Evolutionary conservation across 2,113 vertebrate species (phyloP), one percentile per base, ranked within the genome.

Genomic region (Labeo rohita): DNA sequence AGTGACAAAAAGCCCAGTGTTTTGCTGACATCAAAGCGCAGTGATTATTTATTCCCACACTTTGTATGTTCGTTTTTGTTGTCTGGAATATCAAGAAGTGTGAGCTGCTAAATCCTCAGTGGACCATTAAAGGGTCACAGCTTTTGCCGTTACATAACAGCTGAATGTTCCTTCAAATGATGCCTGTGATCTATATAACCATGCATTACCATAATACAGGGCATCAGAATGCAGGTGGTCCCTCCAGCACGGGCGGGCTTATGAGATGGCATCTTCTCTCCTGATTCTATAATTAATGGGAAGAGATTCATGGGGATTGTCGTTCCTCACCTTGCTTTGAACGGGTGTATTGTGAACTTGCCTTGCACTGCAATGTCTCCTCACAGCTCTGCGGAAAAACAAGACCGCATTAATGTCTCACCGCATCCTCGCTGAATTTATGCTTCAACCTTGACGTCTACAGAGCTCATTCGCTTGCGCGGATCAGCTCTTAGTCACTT

Each of bases 281-380:
- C 80, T 75, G 72, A 75, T 49, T 75, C 45, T 75, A 49, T 49
- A 90, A 94, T 94, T 91, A 91, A 88, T 89, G 75, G 85, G 47
- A n/a, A 87, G 70, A 18, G 65, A 85, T 80, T 77, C 88, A 92
- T 86, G 85, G 83, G 68, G 87, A 89, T 91, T 90, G 91, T 92
- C 88, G 90, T 88, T 91, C 74, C 86, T 91, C 84, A 84, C 77
- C 83, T 85, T 86, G 84, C 56, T 77, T 88, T 89, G 4, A 65
- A 5, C 15, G 36, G 56, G 68, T 70, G 16, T 80, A 47, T 47
- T 36, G 15, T 61, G 47, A 77, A 78, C 36, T 45, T 59, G n/a
- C 7, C 7, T 8, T 15, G 68, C 28, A 28, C 28, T 70, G 61
- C 45, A 21, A 80, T 16, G 23, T 49, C 63, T n/a, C 15, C 28